Evolutionary conservation across 2,797 vertebrate species (phyloP).

Genomic region (Scolopax rusticola): DNA sequence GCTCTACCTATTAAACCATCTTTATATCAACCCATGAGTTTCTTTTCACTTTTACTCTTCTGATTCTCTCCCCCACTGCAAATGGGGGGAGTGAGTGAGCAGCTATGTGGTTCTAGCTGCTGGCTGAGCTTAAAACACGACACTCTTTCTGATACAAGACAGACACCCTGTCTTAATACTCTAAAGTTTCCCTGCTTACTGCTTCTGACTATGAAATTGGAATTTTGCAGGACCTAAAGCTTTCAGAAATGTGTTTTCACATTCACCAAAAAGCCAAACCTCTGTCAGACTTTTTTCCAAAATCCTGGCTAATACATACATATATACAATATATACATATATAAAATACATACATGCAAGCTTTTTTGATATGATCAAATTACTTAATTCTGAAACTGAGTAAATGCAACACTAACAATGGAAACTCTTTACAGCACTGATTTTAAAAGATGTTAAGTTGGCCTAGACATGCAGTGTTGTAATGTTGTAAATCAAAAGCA

Average conservation of each 20-base stretch:
- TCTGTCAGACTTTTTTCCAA: background rate
- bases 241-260: background rate
- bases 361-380: background rate
- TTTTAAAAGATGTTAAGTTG: background rate
- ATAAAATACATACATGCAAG: background rate
- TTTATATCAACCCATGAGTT: too few relatives aligned
- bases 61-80: too few relatives aligned
- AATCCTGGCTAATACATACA: background rate
- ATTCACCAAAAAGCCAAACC: background rate
- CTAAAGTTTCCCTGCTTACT: background rate
- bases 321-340: too few relatives aligned
- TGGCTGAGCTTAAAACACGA: background rate
- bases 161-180: background rate
- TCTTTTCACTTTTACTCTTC: too few relatives aligned
- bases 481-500: background rate
- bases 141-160: background rate
- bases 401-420: background rate
- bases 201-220: background rate
- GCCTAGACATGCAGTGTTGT: too few relatives aligned
- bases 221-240: background rate
- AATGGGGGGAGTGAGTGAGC: background rate
- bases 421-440: background rate
- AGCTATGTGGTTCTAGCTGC: background rate
- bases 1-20: too few relatives aligned
- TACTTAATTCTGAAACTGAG: background rate